These are phyloP conservation scores for Antheraea assamensis DNA, from an alignment of 2,888 invertebrate genomes.

Conservation along the genomic window DNA sequence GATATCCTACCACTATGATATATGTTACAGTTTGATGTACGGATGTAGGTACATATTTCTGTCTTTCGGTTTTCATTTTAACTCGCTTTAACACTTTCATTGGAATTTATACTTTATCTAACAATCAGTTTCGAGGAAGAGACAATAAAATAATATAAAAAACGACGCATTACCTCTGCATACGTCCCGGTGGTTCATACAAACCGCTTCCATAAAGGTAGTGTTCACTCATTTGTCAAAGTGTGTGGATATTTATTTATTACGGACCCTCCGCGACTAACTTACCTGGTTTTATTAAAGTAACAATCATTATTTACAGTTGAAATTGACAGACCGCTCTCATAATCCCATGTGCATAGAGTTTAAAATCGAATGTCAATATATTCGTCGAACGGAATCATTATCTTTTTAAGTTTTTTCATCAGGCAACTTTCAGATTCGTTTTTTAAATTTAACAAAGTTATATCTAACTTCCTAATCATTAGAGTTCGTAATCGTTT, in stretches of 20 bases:
- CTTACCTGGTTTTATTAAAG: constrained; percentile 55
- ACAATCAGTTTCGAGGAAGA: constrained; percentile 19
- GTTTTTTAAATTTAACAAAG: not conserved
- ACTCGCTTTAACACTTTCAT: constrained; percentile 11
- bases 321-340: not conserved
- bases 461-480: not conserved
- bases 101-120: constrained; percentile 26
- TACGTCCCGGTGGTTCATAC: constrained; percentile 18
- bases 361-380: constrained; percentile 29
- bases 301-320: constrained; percentile 16
- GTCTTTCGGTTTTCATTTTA: not conserved
- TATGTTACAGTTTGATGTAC: too few relatives aligned
- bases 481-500: not conserved
- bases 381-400: constrained; percentile 13
- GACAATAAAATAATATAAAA: constrained; percentile 8
- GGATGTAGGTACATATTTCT: not conserved
- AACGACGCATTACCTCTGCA: constrained; percentile 2
- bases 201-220: constrained; percentile 67
- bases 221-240: constrained; percentile 79
- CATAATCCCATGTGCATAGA: constrained; percentile 32
- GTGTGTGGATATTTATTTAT: constrained; percentile 77
- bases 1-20: too few relatives aligned
- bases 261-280: constrained; percentile 71
- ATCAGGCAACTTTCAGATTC: not conserved
- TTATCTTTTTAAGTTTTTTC: constrained; percentile 25